Conservation (phyloP, 2,113 vertebrate species). For the Malurus cyaneus region DNA sequence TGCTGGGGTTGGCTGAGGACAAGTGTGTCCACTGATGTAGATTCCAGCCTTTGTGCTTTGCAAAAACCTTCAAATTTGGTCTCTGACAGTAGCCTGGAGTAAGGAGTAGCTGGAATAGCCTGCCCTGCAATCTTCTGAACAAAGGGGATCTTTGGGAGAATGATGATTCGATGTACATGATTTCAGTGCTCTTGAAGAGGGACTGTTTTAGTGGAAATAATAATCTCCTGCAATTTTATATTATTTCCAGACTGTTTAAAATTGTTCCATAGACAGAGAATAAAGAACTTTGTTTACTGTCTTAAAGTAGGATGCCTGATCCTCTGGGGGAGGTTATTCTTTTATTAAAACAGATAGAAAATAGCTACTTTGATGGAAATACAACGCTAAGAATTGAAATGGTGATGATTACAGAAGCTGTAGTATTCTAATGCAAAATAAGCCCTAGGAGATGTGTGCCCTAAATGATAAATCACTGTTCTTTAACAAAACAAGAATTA, state of each 20-base stretch:
- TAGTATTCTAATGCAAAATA: conserved; percentile 51
- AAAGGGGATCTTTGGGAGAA: not conserved
- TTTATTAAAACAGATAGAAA: conserved; percentile 56
- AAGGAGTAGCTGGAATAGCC: not conserved
- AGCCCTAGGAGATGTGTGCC: conserved; percentile 43
- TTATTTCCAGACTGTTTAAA: conserved; percentile 34
- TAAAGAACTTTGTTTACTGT: conserved; percentile 54
- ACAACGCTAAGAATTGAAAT: conserved; percentile 29
- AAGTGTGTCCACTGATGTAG: not conserved
- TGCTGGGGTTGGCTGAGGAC: not conserved
- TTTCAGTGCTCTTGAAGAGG: not conserved
- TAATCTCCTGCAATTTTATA: conserved; percentile 40
- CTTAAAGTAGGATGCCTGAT: conserved; percentile 33
- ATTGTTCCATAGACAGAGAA: conserved; percentile 30
- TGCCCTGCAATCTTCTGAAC: not conserved
- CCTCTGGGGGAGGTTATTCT: conserved; percentile 54
- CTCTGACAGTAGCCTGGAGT: conserved; percentile 47
- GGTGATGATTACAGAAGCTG: conserved; percentile 30
- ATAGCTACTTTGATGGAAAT: conserved; percentile 34
- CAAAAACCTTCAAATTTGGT: conserved; percentile 4
- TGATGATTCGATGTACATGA: not conserved
- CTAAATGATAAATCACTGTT: conserved; percentile 43
- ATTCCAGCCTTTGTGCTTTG: conserved; percentile 42
- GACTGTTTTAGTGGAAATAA: conserved; percentile 30
- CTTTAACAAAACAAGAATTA: conserved; percentile 57